Conservation (phyloP, 2,797 vertebrate genomes). For the Hippocampus kuda region DNA sequence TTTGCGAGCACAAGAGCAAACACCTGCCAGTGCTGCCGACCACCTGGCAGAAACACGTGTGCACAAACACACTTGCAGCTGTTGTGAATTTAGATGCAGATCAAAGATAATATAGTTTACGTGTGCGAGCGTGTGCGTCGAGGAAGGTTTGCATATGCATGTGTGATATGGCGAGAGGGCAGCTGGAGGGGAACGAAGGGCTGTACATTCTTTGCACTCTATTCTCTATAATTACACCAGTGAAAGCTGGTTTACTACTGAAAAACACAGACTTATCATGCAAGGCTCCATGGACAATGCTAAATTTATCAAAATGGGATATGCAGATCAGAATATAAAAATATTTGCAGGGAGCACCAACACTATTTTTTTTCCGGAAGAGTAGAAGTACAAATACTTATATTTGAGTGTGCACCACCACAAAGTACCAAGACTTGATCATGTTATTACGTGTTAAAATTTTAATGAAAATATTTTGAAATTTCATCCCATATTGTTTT, state of each 20-base stretch:
- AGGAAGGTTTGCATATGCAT: slow-evolving; percentile 22
- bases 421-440: not conserved
- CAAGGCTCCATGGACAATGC: slow-evolving; percentile 1
- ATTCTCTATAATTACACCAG: slow-evolving; percentile 48
- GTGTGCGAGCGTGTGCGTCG: slow-evolving; percentile 17
- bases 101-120: slow-evolving; percentile 20
- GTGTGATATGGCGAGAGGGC: slow-evolving; percentile 26
- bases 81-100: slow-evolving; percentile 36
- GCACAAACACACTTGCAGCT: slow-evolving; percentile 38
- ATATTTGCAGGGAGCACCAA: not conserved
- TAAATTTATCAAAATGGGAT: slow-evolving; percentile 8
- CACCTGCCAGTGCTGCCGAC: slow-evolving; percentile 58
- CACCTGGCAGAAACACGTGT: slow-evolving; percentile 53
- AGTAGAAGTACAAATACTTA: not conserved
- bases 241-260: slow-evolving; percentile 41
- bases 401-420: not conserved
- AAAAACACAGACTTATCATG: slow-evolving; percentile 22
- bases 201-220: slow-evolving; percentile 41
- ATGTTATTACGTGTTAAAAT: too few species aligned
- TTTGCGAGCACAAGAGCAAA: slow-evolving; percentile 45
- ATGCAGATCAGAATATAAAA: slow-evolving; percentile 7
- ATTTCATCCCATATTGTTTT: too few species aligned
- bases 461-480: too few species aligned
- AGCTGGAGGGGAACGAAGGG: slow-evolving; percentile 33
- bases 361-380: not conserved